Percentiles rank a stretch among this genome's conserved stretches.
Conservation (phyloP, 2,888 invertebrate genomes). For the Cheilosia variabilis region DNA sequence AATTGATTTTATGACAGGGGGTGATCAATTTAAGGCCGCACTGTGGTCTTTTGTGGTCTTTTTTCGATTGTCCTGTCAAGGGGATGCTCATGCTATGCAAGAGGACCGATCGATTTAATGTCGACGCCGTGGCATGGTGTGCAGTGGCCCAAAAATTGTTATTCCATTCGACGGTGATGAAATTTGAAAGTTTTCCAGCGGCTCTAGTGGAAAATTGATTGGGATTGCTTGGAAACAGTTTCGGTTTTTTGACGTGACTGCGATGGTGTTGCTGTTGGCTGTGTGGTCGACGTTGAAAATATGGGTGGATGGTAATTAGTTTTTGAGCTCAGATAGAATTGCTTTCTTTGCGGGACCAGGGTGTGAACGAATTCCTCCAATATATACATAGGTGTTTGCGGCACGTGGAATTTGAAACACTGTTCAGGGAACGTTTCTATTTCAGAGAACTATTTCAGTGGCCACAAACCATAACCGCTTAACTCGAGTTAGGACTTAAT, state of each 20-base stretch:
- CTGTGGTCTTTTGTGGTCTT: slow-evolving; percentile 49
- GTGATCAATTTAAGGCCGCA: slow-evolving; percentile 71
- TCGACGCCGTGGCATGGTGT: slow-evolving; percentile 16
- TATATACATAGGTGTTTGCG: too few species aligned
- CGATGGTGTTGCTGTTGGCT: neutral
- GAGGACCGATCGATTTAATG: slow-evolving; percentile 2
- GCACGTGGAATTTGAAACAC: too few species aligned
- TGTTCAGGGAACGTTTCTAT: too few species aligned
- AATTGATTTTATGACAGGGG: slow-evolving; percentile 73
- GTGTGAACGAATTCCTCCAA: too few species aligned
- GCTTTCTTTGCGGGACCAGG: too few species aligned
- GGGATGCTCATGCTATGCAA: slow-evolving; percentile 19
- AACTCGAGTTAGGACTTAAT: too few species aligned
- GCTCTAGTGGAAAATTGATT: slow-evolving; percentile 23
- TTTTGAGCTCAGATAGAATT: neutral
- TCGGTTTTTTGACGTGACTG: neutral
- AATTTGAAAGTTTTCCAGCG: slow-evolving; percentile 32
- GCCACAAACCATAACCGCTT: too few species aligned
- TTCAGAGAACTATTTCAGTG: neutral
- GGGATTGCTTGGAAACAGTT: slow-evolving; percentile 1
- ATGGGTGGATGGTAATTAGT: slow-evolving; percentile 14
- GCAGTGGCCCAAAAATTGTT: slow-evolving; percentile 46
- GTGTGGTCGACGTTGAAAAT: neutral
- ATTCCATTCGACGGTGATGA: slow-evolving; percentile 42
- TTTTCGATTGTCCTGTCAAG: slow-evolving; percentile 21